Evolutionary conservation across 2,113 vertebrate species (phyloP).

Genomic region (Delphinapterus leucas): DNA sequence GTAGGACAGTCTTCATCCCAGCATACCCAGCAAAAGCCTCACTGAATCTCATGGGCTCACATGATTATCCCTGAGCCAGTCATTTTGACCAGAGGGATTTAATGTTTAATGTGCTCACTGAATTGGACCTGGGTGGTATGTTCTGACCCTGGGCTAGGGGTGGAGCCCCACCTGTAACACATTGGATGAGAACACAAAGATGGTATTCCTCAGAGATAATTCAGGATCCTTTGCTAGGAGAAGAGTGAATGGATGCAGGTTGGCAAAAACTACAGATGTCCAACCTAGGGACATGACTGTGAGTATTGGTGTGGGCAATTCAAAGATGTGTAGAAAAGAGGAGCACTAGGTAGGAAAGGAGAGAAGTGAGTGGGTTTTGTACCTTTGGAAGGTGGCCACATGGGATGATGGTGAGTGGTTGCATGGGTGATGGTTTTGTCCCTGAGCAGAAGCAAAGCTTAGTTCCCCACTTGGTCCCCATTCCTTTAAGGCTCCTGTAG

Average conservation of each 20-base stretch:
- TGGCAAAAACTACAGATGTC: background rate
- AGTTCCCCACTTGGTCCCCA: background rate
- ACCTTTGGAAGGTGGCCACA: background rate
- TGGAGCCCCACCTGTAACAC: background rate
- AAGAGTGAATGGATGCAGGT: background rate
- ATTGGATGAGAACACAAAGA: background rate
- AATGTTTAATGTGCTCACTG: background rate
- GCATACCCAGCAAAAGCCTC: background rate
- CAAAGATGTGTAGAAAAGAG: background rate
- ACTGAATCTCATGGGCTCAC: background rate
- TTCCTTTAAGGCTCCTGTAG: background rate
- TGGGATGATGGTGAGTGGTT: too few relatives aligned
- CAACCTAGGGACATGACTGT: background rate
- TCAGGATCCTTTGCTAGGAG: background rate
- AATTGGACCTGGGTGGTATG: background rate
- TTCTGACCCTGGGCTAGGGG: background rate
- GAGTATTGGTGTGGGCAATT: background rate
- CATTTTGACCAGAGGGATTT: background rate
- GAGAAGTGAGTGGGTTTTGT: background rate
- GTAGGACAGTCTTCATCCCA: background rate
- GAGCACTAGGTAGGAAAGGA: background rate
- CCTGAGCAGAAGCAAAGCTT: background rate
- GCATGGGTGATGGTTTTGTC: background rate
- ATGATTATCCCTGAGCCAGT: background rate
- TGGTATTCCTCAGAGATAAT: background rate